These are phyloP conservation scores for Enteromius mattozi DNA, from an alignment of 2,797 vertebrate species.

Conservation along the genomic window DNA sequence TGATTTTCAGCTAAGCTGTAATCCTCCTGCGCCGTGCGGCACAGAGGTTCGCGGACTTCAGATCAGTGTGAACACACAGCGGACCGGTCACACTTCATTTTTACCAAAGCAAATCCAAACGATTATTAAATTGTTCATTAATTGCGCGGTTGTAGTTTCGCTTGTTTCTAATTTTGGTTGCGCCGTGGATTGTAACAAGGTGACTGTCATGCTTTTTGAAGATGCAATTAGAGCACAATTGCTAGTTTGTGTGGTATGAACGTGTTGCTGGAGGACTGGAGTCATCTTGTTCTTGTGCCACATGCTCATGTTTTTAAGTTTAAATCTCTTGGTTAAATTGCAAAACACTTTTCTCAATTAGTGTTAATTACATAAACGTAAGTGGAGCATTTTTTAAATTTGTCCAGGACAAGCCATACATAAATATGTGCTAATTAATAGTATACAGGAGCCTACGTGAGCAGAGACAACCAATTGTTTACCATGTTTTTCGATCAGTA, in stretches of 20 bases:
- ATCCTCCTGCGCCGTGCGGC: slow-evolving; percentile 37
- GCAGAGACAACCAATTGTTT: background rate
- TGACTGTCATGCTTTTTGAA: slow-evolving; percentile 67
- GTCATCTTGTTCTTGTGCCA: slow-evolving; percentile 36
- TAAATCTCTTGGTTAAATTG: slow-evolving; percentile 37
- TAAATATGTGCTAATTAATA: background rate
- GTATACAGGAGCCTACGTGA: background rate
- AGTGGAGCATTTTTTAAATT: background rate
- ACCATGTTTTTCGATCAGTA: background rate
- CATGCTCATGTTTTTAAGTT: slow-evolving; percentile 33
- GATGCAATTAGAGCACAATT: slow-evolving; percentile 66
- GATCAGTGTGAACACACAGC: slow-evolving; percentile 45
- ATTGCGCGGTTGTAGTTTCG: slow-evolving; percentile 55
- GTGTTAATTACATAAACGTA: background rate
- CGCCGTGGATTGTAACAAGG: slow-evolving; percentile 54
- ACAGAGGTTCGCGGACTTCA: slow-evolving; percentile 38
- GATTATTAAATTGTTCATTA: slow-evolving; percentile 67
- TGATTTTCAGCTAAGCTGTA: slow-evolving; percentile 59
- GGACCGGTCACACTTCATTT: slow-evolving; percentile 62
- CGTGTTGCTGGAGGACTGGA: slow-evolving; percentile 56
- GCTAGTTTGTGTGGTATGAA: slow-evolving; percentile 56
- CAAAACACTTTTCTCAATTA: background rate
- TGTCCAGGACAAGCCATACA: background rate
- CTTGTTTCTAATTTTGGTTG: slow-evolving; percentile 51
- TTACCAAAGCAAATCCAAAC: slow-evolving; percentile 58